Evolutionary conservation across 2,888 invertebrate species (phyloP).

Genomic region (Pemphredon lugubris): DNA sequence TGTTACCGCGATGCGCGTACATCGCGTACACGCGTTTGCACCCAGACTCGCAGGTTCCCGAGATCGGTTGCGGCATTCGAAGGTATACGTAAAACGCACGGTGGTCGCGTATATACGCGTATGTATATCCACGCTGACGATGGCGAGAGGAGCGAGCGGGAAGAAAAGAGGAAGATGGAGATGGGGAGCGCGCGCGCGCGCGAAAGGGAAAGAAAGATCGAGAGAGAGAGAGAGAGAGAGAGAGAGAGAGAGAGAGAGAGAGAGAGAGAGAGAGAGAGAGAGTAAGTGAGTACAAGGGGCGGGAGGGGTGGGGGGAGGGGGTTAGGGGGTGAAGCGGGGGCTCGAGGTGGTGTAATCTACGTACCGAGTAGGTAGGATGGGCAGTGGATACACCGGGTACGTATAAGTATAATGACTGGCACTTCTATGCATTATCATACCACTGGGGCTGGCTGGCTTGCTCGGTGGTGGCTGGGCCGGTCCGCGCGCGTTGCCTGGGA

Average conservation of each 20-base stretch:
- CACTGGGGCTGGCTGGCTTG: slow-evolving; percentile 67
- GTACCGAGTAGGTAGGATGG: slow-evolving; percentile 66
- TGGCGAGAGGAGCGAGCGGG: slow-evolving; percentile 4
- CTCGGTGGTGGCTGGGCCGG: slow-evolving; percentile 65
- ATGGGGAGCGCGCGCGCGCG: no score
- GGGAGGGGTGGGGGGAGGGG: slow-evolving; percentile 7
- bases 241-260: slow-evolving; percentile 1
- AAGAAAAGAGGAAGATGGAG: slow-evolving; percentile 12
- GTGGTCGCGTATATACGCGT: slow-evolving; percentile 33
- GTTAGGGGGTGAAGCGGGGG: slow-evolving; percentile 17
- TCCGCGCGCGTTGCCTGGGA: slow-evolving; percentile 67
- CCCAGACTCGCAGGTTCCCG: slow-evolving; percentile 8
- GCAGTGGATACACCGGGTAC: slow-evolving; percentile 62
- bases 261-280: slow-evolving; percentile 5
- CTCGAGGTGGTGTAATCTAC: slow-evolving; percentile 74
- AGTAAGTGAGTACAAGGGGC: slow-evolving; percentile 17
- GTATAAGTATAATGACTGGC: slow-evolving; percentile 79
- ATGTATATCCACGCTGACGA: slow-evolving; percentile 21
- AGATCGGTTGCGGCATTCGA: slow-evolving; percentile 21
- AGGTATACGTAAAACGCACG: slow-evolving; percentile 39
- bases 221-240: slow-evolving; percentile 1
- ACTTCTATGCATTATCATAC: slow-evolving; percentile 81
- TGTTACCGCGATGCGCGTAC: slow-evolving; percentile 18
- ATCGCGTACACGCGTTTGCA: slow-evolving; percentile 25
- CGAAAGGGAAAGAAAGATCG: slow-evolving; percentile 1